Evolutionary conservation across 2,888 invertebrate genomes (phyloP), one percentile per base, ranked within the genome.

Genomic region (Alentia gelatinosa): DNA sequence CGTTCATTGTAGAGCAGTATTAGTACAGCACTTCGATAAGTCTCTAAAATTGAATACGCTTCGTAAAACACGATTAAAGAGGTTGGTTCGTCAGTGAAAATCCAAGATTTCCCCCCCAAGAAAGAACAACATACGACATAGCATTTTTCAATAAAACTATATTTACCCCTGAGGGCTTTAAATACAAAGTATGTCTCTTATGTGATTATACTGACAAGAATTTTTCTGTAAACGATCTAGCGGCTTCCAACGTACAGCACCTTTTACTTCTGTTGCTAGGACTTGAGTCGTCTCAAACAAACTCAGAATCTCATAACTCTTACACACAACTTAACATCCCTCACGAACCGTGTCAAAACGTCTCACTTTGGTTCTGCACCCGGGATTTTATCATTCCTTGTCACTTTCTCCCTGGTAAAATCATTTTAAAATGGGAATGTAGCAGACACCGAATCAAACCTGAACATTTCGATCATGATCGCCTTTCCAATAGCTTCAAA

Each of bases 401-500:
- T 19, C 79, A 79, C 79, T 79, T 39, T 37, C n/a, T 1, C 79
- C 35, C 35, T 79, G 39, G 39, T 79, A 79, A 35, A 35, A 79
- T 37, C 79, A 79, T 79, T 79, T 79, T 35, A 79, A 79, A 79
- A 37, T 35, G 19, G 79, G 79, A 79, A 79, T 79, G 79, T 79
- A 74, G 30, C 26, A 68, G 5, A n/a, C 30, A n/a, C n/a, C 19
- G 56, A 56, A 19, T 56, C 56, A n/a, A n/a, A 56, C 19, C 5
- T n/a, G 23, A 56, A 56, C 56, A n/a, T 56, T 63, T 23, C 68
- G 30, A 68, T 30, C 68, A 68, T 68, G 30, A 26, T 68, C 4
- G 33, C 26, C 30, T 4, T 30, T 47, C 68, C n/a, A 3, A 68
- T 56, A 56, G n/a, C 3, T 56, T n/a, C 12, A n/a, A n/a, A n/a